Conservation (phyloP, 2,113 vertebrate species). For the Heteronetta atricapilla region DNA sequence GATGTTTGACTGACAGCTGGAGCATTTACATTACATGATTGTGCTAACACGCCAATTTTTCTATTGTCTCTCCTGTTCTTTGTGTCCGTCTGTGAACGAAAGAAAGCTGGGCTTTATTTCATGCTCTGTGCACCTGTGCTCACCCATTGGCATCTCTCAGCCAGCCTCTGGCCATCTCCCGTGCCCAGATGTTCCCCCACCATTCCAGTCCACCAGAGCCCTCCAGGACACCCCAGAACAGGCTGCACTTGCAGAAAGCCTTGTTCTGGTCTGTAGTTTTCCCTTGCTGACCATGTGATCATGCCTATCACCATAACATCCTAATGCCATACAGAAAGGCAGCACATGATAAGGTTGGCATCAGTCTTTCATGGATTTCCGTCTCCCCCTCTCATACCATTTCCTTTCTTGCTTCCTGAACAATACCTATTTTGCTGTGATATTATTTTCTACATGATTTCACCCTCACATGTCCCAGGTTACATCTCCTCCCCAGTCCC, state of each 20-base stretch:
- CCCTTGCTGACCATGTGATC: background rate
- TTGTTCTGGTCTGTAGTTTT: background rate
- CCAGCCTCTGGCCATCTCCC: background rate
- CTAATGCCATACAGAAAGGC: background rate
- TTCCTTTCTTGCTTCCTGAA: background rate
- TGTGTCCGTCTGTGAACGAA: background rate
- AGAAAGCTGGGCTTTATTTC: background rate
- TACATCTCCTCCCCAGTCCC: background rate
- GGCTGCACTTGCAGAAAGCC: background rate
- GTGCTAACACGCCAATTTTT: background rate
- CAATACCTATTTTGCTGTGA: background rate
- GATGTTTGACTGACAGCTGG: background rate
- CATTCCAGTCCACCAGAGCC: background rate
- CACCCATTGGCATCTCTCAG: accelerated
- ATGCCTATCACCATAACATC: accelerated
- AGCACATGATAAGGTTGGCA: accelerated
- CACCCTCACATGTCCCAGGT: background rate
- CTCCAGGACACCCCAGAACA: background rate
- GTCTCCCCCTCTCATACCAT: background rate
- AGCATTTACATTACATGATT: background rate
- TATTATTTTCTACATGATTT: background rate
- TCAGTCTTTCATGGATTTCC: background rate
- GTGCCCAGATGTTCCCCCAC: background rate
- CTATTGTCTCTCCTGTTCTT: background rate
- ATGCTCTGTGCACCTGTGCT: background rate